Evolutionary conservation across 2,888 invertebrate species (phyloP), one percentile per base, ranked within the genome.

Genomic region (Caenorhabditis japonica): DNA sequence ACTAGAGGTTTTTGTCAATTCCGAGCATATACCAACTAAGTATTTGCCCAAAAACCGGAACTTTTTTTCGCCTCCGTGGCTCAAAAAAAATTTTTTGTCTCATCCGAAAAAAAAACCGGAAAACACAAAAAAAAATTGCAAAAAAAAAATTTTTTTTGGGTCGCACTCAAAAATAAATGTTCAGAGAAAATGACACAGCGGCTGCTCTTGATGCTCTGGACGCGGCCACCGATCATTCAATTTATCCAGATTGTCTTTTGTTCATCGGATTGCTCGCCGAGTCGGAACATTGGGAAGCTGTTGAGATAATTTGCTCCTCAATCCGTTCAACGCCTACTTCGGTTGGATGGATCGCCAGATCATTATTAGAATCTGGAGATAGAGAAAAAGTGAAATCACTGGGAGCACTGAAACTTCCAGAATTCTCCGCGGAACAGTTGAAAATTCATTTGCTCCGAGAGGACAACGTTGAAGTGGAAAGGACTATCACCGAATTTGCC

Each of bases 251-350:
- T 12, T 61, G 60, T 23, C 46, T 74, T 8, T 19, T 77, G 3
- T 70, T 51, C 23, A 46, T 66, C 2, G 33, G 36, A 13, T 30
- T 74, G 15, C 49, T 62, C 1, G 61, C 61, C 1, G 68, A 74
- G 38, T 19, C 49, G 1, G 77, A 77, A 44, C 62, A 71, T 30
- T 77, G 77, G 77, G 53, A 62, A 17, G 33, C 44, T 1, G 60
- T 64, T 7, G 55, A 60, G 15, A 25, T 25, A 21, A 34, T 75
- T 1, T 19, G 38, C 10, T 5, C 5, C 12, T 19, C 33, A 23
- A 5, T n/a, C 8, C 17, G 33, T 30, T n/a, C 30, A 4, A 59
- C 61, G 17, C 33, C 49, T 17, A 51, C 15, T 8, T 66, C 49
- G 19, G 23, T 36, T 21, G 61, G 66, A 1, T 73, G 73, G 73